Base-by-base conservation (phyloP, 1,140 invertebrate genomes). In the Euura lappo region DNA sequence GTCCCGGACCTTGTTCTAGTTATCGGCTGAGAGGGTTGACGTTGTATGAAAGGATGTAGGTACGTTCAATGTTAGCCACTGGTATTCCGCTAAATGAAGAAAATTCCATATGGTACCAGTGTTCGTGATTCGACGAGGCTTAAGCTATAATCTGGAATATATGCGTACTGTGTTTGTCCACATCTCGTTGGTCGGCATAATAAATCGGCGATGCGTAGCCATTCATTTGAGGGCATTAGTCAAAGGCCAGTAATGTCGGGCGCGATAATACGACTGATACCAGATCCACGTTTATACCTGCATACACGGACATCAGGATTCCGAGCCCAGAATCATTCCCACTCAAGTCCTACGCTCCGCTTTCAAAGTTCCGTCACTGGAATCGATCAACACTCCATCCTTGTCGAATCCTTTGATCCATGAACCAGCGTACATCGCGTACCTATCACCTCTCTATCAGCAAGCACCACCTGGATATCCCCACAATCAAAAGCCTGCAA, bases 81-180 rank as follows among this genome's bases (percentile, higher is more conserved):
- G 51, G 51, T 60, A 60, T 5, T 60, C 13, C 51, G 51, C 51
- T 8, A 60, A 60, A 60, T 60, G 51, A 5, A 60, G 51, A 8
- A n/a, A 60, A 60, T 60, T 60, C 51, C 51, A n/a, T 6, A 60
- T 28, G 28, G 28, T 28, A 28, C 51, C 8, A 60, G 51, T 60
- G 51, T 6, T 60, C 13, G 3, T 60, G 51, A n/a, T 60, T 60
- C 51, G 51, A 60, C 74, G 47, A 68, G 78, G 81, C 28, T 28
- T 87, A 86, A 85, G 84, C 81, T 79, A 86, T 87, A 87, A 87
- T 87, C 86, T 87, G 84, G 86, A 86, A 87, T 87, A 86, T 87
- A 87, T 87, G 86, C 85, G 81, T 81, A 79, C 80, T 81, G 80
- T 86, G 86, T 87, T 87, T 86, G 84, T 85, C 85, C 84, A 85